phyloP scores from a whole-genome alignment of 2,797 vertebrate species.

The Hippopotamyrus pictus region DNA sequence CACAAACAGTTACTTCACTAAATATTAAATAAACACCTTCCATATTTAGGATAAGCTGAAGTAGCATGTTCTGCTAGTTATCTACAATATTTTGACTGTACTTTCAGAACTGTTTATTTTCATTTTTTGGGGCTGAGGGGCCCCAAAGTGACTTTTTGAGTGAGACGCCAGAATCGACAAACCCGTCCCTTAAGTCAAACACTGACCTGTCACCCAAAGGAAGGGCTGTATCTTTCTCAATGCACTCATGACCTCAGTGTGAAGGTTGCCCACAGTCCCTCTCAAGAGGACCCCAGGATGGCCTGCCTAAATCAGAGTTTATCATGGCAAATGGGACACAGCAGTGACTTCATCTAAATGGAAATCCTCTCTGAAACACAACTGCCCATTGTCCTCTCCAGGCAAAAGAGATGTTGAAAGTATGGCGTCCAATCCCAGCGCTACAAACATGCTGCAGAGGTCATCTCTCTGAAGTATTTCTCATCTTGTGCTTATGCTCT shows the following conservation, averaged over 20 bases:
- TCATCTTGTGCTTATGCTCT: not conserved
- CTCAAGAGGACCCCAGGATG: not conserved
- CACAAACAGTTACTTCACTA: not conserved
- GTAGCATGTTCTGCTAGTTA: not conserved
- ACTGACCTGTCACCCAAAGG: not conserved
- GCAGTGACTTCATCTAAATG: not conserved
- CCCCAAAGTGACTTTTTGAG: not conserved
- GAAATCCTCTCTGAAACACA: conserved; percentile 16
- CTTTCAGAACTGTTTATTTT: not conserved
- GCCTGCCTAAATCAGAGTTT: not conserved
- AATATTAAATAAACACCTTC: not conserved
- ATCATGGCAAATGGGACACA: not conserved
- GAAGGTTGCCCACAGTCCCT: not conserved
- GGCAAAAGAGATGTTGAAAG: not conserved
- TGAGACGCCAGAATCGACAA: not conserved
- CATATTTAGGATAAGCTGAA: not conserved
- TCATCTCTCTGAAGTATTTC: not conserved
- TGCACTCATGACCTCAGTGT: not conserved
- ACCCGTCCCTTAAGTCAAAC: not conserved
- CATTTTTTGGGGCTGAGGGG: not conserved
- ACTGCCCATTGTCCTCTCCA: not conserved
- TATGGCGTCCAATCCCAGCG: not conserved
- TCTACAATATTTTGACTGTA: not conserved
- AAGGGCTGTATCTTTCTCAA: not conserved
- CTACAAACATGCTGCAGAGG: not conserved